Conservation (phyloP, 2,113 vertebrate genomes). For the Scalopus aquaticus region DNA sequence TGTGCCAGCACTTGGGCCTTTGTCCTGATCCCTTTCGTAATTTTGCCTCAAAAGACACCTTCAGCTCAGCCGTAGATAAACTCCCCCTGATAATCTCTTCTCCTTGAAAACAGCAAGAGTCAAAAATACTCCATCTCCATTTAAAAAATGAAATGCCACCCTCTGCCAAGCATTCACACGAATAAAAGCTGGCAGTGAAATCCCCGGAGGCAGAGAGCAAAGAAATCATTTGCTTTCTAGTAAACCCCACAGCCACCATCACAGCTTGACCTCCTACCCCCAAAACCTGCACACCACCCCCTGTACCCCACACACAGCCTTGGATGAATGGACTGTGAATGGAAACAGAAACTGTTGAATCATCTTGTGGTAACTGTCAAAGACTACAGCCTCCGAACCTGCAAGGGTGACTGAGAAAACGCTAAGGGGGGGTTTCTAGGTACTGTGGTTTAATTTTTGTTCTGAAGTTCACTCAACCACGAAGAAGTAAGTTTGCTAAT, state of each 20-base stretch:
- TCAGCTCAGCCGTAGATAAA: neutral
- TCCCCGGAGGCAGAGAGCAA: neutral
- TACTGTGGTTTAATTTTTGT: neutral
- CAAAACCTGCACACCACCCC: neutral
- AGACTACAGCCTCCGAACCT: neutral
- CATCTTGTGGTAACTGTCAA: constrained; percentile 48
- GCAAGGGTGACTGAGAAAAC: neutral
- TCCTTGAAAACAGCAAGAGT: neutral
- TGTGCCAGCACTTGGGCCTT: neutral
- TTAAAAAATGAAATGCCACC: neutral
- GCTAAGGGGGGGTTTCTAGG: constrained; percentile 15
- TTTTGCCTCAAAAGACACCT: neutral
- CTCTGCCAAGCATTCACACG: neutral
- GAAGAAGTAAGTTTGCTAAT: neutral
- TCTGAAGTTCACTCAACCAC: neutral
- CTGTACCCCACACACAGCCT: neutral
- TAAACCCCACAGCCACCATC: neutral
- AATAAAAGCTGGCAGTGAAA: neutral
- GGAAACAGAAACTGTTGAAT: constrained; percentile 51
- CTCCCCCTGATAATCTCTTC: neutral
- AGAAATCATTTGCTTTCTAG: constrained; percentile 31
- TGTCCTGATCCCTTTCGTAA: neutral
- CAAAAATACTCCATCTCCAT: neutral
- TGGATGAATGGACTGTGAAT: neutral
- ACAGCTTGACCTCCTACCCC: neutral